Base-by-base conservation (phyloP, 2,797 vertebrate species). In the Gallinago nigripennis region DNA sequence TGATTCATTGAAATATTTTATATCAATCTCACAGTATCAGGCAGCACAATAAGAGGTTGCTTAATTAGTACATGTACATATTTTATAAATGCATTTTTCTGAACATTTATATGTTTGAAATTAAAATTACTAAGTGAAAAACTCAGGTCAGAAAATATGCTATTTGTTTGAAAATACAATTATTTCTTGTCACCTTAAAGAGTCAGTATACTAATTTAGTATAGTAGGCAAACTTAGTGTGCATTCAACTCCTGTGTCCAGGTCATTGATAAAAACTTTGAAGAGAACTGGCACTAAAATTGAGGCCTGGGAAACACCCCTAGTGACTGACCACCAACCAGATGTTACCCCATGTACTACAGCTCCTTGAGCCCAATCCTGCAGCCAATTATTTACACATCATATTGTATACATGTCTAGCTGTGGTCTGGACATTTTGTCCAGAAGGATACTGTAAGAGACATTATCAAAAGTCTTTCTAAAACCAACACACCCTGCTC, bases 401-500 rank as follows among this genome's bases (percentile, higher is more conserved):
- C 3, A 0, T 45, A 11, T 28, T 39, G 24, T n/a, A 15, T 16
- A 17, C 8, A 24, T 4, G 12, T 57, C 27, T 53, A 27, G 28
- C 24, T 41, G 20, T 27, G 8, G 48, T 27, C 14, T 56, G n/a
- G 31, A 61, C 28, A 24, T 60, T 30, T 54, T 80, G 28, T 19
- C 39, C 16, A 24, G n/a, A 81, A 65, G 8, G 19, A n/a, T n/a
- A 53, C 8, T 54, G 6, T 37, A 21, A 65, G 15, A 92, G 1
- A 54, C 6, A 51, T 8, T 19, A 37, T 17, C 12, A 50, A 76
- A 80, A 76, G 7, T 4, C 4, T 69, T 68, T 14, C 5, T 60
- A 75, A 69, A 86, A 66, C 8, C 61, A 61, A 45, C n/a, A 30
- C 30, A 13, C 8, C 8, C 2, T 1, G 0, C 0, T 4, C 64